Evolutionary conservation across 2,888 invertebrate species (phyloP).

Genomic region (Dynastes hyllus): DNA sequence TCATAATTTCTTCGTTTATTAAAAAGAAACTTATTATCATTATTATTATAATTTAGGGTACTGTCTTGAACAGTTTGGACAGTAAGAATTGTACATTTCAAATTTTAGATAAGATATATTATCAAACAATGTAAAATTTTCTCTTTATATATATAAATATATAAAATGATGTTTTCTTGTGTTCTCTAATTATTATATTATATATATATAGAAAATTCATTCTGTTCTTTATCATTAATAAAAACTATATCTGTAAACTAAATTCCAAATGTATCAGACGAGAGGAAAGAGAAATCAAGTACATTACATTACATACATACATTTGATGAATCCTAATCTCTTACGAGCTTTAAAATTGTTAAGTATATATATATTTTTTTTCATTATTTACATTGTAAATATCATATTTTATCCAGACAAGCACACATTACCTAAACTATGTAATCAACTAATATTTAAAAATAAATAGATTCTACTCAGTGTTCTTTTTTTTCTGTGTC

Average conservation of each 20-base stretch:
- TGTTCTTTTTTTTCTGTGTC: slow-evolving; percentile 12
- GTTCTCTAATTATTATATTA: slow-evolving; percentile 53
- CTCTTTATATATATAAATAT: slow-evolving; percentile 49
- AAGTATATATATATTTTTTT: slow-evolving; percentile 67
- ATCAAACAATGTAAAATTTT: slow-evolving; percentile 54
- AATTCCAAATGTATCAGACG: slow-evolving; percentile 49
- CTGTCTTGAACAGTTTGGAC: slow-evolving; percentile 67
- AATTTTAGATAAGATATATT: slow-evolving; percentile 62
- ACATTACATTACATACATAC: slow-evolving; percentile 52
- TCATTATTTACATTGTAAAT: slow-evolving; percentile 72
- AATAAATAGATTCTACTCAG: slow-evolving; percentile 71
- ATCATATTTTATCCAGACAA: slow-evolving; percentile 71
- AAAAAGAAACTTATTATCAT: slow-evolving; percentile 23
- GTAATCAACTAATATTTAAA: slow-evolving; percentile 72
- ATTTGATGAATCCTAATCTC: slow-evolving; percentile 56
- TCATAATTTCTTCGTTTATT: slow-evolving; percentile 16
- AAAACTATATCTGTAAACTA: slow-evolving; percentile 44
- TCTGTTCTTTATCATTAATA: slow-evolving; percentile 49
- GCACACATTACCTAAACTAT: slow-evolving; percentile 71
- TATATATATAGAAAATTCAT: slow-evolving; percentile 47
- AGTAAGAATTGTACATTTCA: slow-evolving; percentile 66
- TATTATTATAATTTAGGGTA: slow-evolving; percentile 38
- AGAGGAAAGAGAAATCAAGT: slow-evolving; percentile 40
- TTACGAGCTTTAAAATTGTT: slow-evolving; percentile 67
- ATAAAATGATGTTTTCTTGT: slow-evolving; percentile 53